Conservation (phyloP, 2,113 vertebrate species). For the Lucifuga dentata region DNA sequence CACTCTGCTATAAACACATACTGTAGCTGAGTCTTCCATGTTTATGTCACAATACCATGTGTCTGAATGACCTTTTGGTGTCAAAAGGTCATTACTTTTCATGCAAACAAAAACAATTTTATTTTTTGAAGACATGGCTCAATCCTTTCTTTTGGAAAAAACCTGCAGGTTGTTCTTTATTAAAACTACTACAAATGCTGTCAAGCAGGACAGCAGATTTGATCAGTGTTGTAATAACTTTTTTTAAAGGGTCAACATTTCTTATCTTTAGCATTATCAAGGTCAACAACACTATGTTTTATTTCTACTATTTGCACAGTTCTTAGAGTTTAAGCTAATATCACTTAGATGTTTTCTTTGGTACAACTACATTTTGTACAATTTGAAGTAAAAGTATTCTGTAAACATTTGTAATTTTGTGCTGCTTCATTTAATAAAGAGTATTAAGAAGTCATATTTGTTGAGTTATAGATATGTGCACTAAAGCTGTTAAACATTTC, state of each 20-base stretch:
- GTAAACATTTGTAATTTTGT: conserved; percentile 63
- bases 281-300: conserved; percentile 70
- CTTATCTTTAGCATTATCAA: conserved; percentile 35
- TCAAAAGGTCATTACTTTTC: conserved; percentile 11
- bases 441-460: conserved; percentile 31
- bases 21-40: conserved; percentile 63
- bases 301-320: conserved; percentile 72
- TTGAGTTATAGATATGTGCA: too few species aligned
- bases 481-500: too few species aligned
- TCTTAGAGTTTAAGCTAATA: conserved; percentile 35
- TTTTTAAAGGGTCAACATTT: conserved; percentile 52
- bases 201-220: not conserved
- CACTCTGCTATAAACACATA: conserved; percentile 31
- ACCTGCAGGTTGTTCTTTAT: conserved; percentile 23
- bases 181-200: conserved; percentile 21
- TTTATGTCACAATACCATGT: conserved; percentile 21
- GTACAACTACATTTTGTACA: conserved; percentile 74
- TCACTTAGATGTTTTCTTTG: conserved; percentile 40
- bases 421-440: conserved; percentile 72
- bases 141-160: conserved; percentile 20
- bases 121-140: conserved; percentile 23
- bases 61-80: conserved; percentile 2
- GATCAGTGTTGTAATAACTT: not conserved
- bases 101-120: not conserved
- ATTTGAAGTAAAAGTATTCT: conserved; percentile 62